phyloP scores from a whole-genome alignment of 2,797 vertebrate species.

The Rachycentron canadum region DNA sequence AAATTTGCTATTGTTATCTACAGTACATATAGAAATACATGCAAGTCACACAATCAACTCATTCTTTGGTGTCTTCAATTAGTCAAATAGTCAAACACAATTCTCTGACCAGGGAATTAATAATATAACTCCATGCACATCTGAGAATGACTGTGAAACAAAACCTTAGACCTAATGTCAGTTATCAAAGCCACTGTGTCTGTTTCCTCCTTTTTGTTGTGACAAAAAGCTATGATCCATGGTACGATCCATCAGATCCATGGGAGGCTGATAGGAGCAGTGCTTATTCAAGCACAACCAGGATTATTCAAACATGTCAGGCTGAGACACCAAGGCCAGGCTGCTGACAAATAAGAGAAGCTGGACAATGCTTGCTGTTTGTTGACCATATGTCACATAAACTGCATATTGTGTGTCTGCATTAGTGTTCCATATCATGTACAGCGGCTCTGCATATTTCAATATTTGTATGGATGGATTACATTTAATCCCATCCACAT shows the following conservation, averaged over 20 bases:
- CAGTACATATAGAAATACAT: not conserved
- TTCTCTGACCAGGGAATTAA: not conserved
- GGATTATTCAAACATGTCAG: slow-evolving; percentile 77
- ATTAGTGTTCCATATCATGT: slow-evolving; percentile 29
- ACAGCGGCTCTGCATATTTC: slow-evolving; percentile 27
- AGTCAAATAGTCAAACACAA: not conserved
- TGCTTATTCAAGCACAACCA: slow-evolving; percentile 74
- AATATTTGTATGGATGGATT: slow-evolving; percentile 42
- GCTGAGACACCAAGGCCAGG: slow-evolving; percentile 68
- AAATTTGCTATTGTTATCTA: not conserved
- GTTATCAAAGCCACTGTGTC: slow-evolving; percentile 55
- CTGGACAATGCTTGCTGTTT: slow-evolving; percentile 45
- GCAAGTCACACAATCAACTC: not conserved
- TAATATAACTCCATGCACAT: not conserved
- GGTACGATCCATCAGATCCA: slow-evolving; percentile 71
- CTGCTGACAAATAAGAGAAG: slow-evolving; percentile 73
- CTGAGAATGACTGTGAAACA: not conserved
- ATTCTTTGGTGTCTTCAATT: not conserved
- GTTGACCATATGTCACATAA: slow-evolving; percentile 61
- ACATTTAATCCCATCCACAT: slow-evolving; percentile 38
- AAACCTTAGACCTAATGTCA: slow-evolving; percentile 37
- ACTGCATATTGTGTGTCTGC: slow-evolving; percentile 45
- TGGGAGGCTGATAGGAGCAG: slow-evolving; percentile 55
- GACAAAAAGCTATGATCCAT: slow-evolving; percentile 69
- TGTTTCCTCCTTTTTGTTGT: slow-evolving; percentile 64